Conservation (phyloP, 2,113 vertebrate species). For the Terrapene triunguis region DNA sequence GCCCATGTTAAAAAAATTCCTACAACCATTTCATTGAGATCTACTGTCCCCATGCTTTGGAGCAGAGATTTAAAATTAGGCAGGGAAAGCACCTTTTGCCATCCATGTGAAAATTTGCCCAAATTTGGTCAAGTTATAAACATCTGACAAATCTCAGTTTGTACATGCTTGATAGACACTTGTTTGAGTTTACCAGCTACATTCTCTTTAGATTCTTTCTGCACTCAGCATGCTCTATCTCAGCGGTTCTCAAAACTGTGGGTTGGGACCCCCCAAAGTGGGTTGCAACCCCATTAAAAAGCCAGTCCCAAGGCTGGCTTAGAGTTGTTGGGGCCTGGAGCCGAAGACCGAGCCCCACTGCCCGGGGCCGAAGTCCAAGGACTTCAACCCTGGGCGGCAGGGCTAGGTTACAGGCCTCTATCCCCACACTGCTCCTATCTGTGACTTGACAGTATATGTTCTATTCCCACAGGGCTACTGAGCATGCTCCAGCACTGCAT, state of each 20-base stretch:
- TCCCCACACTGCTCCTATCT: not conserved
- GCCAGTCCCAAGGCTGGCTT: no score
- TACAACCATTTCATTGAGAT: not conserved
- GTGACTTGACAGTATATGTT: not conserved
- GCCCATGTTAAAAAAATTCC: not conserved
- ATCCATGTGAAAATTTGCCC: not conserved
- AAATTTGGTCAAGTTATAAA: not conserved
- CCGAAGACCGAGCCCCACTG: no score
- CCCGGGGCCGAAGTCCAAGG: no score
- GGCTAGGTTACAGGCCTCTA: no score
- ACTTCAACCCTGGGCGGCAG: no score
- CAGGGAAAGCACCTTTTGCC: not conserved
- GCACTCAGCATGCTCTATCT: not conserved
- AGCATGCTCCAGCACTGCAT: not conserved
- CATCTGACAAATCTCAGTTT: not conserved
- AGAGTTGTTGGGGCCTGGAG: no score
- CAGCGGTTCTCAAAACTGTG: no score
- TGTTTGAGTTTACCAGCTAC: not conserved
- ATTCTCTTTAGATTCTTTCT: not conserved
- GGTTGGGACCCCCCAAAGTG: no score
- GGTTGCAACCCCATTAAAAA: no score
- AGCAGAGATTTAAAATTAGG: not conserved
- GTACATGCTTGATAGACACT: not conserved
- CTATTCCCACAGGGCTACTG: not conserved
- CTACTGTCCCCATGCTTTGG: conserved; percentile 10